Evolutionary conservation across 2,888 invertebrate species (phyloP).

Genomic region (Schrankia costaestrigalis): DNA sequence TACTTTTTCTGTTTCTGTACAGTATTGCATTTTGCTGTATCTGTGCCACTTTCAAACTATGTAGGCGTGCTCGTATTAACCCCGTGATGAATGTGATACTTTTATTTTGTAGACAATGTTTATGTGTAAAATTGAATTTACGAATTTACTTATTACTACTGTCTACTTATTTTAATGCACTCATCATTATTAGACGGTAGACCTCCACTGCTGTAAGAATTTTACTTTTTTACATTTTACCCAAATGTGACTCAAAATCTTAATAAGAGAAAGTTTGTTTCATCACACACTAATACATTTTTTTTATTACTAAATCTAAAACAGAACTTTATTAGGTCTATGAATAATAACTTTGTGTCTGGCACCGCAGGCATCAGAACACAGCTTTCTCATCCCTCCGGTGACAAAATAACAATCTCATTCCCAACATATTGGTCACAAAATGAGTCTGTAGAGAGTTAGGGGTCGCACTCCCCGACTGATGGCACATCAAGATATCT

Average conservation of each 20-base stretch:
- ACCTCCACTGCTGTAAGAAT: too few species aligned
- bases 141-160: too few species aligned
- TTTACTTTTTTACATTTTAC: too few species aligned
- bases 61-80: conserved; percentile 20
- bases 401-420: conserved; percentile 5
- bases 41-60: conserved; percentile 24
- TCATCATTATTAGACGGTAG: too few species aligned
- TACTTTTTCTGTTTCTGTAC: conserved; percentile 18
- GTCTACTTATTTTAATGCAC: too few species aligned
- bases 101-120: conserved; percentile 4
- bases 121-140: too few species aligned
- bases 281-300: too few species aligned
- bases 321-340: background rate
- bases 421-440: conserved; percentile 7
- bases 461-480: conserved; percentile 1
- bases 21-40: conserved; percentile 29
- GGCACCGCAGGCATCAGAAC: conserved; percentile 2
- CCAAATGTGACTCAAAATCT: too few species aligned
- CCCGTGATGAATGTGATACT: conserved; percentile 17
- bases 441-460: conserved; percentile 2
- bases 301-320: too few species aligned
- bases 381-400: conserved; percentile 2
- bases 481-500: conserved; percentile 12
- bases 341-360: background rate
- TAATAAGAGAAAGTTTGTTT: too few species aligned